Conservation (phyloP, 1,140 invertebrate species). For the Uloborus diversus region DNA sequence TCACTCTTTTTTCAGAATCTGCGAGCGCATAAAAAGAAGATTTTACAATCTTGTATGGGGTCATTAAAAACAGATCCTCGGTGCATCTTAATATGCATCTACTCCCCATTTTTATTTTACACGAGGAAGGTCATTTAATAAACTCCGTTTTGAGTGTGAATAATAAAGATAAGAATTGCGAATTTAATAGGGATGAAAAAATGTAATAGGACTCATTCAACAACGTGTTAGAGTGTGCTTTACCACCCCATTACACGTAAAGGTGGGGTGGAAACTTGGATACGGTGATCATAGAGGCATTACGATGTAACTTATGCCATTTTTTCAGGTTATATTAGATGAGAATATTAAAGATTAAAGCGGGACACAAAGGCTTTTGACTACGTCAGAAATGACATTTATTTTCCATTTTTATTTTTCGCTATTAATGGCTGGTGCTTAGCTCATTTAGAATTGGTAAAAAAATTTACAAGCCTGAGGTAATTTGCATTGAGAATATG, state of each 20-base stretch:
- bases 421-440: too few species aligned
- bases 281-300: too few species aligned
- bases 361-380: too few species aligned
- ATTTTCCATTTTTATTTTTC: too few species aligned
- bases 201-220: not conserved
- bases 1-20: not conserved
- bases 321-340: too few species aligned
- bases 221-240: not conserved
- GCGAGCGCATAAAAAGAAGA: not conserved
- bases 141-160: slow-evolving; percentile 8
- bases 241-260: not conserved
- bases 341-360: too few species aligned
- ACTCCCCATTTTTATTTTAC: slow-evolving; percentile 4
- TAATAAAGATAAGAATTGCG: slow-evolving; percentile 9
- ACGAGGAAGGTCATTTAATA: slow-evolving; percentile 20
- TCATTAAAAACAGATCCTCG: slow-evolving; percentile 29
- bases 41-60: not conserved
- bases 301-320: too few species aligned
- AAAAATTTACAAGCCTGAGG: too few species aligned
- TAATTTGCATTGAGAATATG: too few species aligned
- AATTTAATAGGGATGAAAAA: not conserved
- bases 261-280: too few species aligned
- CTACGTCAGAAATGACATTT: too few species aligned
- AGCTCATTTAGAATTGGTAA: too few species aligned
- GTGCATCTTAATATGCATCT: slow-evolving; percentile 33